Evolutionary conservation across 2,797 vertebrate species (phyloP).

Genomic region (Protosalanx chinensis): DNA sequence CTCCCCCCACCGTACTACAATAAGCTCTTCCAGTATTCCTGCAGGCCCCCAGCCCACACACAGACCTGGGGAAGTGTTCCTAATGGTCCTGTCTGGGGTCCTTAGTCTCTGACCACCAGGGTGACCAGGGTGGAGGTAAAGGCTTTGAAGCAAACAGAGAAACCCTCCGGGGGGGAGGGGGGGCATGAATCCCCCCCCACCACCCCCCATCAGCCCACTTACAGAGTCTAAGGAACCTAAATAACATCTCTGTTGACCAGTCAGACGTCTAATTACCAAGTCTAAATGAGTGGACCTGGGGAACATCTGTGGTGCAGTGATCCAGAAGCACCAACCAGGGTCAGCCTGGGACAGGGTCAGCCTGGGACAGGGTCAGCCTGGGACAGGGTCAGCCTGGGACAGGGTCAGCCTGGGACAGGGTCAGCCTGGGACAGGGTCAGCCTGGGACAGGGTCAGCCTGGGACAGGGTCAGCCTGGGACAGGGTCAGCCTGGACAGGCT

Average conservation of each 20-base stretch:
- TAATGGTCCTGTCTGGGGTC: conserved; percentile 48
- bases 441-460: background rate
- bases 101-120: conserved; percentile 17
- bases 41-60: conserved; percentile 1
- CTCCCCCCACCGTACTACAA: background rate
- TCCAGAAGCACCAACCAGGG: too few species aligned
- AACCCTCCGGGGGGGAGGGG: background rate
- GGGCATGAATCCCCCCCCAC: conserved; percentile 27
- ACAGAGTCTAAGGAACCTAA: conserved; percentile 45
- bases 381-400: too few species aligned
- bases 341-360: conserved; percentile 6
- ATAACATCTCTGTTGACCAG: conserved; percentile 46
- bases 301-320: conserved; percentile 25
- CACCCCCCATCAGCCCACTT: conserved; percentile 45
- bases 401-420: conserved; percentile 6
- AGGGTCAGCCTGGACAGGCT: background rate
- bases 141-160: conserved; percentile 42
- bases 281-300: background rate
- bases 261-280: conserved; percentile 27
- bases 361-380: background rate
- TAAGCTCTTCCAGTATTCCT: background rate
- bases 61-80: conserved; percentile 33
- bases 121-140: conserved; percentile 56
- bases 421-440: background rate
- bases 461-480: background rate